Conservation (phyloP, 2,888 invertebrate species). For the Plebejus melissa region DNA sequence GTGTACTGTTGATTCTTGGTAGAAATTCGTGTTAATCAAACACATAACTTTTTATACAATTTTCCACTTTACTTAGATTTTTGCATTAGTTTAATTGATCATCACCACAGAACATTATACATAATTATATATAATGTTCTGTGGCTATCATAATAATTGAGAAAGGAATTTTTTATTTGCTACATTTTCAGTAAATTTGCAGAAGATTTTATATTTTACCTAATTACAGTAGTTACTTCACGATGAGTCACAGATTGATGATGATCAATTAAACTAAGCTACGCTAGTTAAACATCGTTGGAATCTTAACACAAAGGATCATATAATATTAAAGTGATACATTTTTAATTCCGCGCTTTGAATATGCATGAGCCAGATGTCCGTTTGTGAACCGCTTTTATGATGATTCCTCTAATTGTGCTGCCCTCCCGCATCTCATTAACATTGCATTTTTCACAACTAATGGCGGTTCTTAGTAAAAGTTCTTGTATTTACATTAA, state of each 20-base stretch:
- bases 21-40: background rate
- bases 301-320: conserved; percentile 6
- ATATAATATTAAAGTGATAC: conserved; percentile 23
- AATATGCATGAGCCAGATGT: conserved; percentile 24
- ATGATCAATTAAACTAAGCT: too few relatives aligned
- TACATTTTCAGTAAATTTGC: too few relatives aligned
- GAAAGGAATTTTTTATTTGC: too few relatives aligned
- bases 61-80: too few relatives aligned
- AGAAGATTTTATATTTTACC: too few relatives aligned
- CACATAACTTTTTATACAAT: too few relatives aligned
- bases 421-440: conserved; percentile 22
- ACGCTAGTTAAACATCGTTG: background rate
- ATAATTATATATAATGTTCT: background rate
- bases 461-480: conserved; percentile 19
- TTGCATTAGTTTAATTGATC: too few relatives aligned
- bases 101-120: background rate
- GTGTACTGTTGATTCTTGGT: background rate
- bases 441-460: conserved; percentile 22
- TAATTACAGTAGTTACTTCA: too few relatives aligned
- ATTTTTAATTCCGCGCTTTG: conserved; percentile 20
- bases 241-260: too few relatives aligned
- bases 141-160: too few relatives aligned
- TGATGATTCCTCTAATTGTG: conserved; percentile 25
- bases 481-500: conserved; percentile 15
- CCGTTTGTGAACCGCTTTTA: conserved; percentile 21